These are phyloP conservation scores for Rattus rattus DNA, from an alignment of 2,113 vertebrate species.

Conservation along the genomic window DNA sequence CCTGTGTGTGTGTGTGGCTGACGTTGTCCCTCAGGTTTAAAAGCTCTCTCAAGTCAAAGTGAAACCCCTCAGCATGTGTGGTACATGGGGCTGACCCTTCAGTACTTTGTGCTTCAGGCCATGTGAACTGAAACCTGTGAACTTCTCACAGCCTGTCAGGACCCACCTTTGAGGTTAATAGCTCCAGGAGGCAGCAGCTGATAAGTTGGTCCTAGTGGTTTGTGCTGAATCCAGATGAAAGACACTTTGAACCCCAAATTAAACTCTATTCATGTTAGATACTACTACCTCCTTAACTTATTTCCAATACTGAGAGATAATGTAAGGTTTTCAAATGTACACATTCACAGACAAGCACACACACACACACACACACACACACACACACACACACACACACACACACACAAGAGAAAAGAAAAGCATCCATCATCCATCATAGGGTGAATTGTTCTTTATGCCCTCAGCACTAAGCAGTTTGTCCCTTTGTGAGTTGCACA, in stretches of 20 bases:
- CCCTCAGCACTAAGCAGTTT: background rate
- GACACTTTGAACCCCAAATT: background rate
- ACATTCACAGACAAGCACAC: too few species aligned
- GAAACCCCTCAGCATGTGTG: constrained; percentile 51
- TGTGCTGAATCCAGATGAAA: background rate
- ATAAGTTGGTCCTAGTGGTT: background rate
- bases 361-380: background rate
- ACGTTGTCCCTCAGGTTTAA: constrained; percentile 22
- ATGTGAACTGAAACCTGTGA: constrained; percentile 54
- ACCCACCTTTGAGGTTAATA: background rate
- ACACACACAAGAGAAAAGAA: background rate
- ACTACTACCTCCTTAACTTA: too few species aligned
- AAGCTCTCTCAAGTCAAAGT: constrained; percentile 62
- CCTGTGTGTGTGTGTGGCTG: constrained; percentile 58
- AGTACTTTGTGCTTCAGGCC: background rate
- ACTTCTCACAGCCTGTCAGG: background rate
- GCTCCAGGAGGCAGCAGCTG: background rate
- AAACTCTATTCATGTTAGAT: background rate
- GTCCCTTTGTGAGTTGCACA: background rate
- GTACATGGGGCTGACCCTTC: constrained; percentile 6
- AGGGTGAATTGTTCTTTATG: background rate
- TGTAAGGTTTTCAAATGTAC: background rate
- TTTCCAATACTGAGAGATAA: background rate
- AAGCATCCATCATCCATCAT: background rate
- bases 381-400: background rate